Evolutionary conservation across 2,888 invertebrate species (phyloP).

Genomic region (Dryobotodes eremita): DNA sequence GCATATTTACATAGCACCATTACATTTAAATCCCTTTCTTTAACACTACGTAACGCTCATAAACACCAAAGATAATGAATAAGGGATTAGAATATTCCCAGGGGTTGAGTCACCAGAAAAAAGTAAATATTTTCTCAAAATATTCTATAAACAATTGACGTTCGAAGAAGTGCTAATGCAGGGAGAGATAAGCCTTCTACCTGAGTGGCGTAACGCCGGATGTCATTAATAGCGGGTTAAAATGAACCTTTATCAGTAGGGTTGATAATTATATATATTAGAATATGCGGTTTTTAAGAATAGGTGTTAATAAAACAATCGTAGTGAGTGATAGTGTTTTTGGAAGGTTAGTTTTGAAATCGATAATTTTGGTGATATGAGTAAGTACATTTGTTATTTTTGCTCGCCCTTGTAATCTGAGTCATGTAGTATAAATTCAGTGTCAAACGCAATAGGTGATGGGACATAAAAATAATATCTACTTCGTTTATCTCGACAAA

Average conservation of each 20-base stretch:
- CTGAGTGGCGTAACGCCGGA: slow-evolving; percentile 75
- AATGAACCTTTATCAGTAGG: slow-evolving; percentile 59
- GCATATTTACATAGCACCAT: slow-evolving; percentile 13
- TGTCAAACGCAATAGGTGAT: too few relatives aligned
- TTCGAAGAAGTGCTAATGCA: slow-evolving; percentile 79
- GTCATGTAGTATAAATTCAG: too few relatives aligned
- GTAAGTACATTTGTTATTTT: not conserved
- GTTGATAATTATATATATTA: slow-evolving; percentile 55
- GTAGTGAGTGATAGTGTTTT: slow-evolving; percentile 28
- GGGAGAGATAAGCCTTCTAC: slow-evolving; percentile 77
- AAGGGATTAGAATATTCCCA: slow-evolving; percentile 67
- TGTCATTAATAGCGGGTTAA: slow-evolving; percentile 76
- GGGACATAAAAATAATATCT: too few relatives aligned
- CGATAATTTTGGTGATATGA: not conserved
- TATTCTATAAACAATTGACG: slow-evolving; percentile 69
- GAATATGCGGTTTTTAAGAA: slow-evolving; percentile 34
- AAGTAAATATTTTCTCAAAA: slow-evolving; percentile 74
- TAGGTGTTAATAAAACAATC: slow-evolving; percentile 29
- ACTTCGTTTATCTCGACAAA: too few relatives aligned
- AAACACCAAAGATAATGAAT: slow-evolving; percentile 67
- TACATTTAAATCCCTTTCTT: slow-evolving; percentile 41
- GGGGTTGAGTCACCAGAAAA: slow-evolving; percentile 68
- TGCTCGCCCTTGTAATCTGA: too few relatives aligned
- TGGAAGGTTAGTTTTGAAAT: slow-evolving; percentile 12
- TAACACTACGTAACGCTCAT: slow-evolving; percentile 66